A percentile compares a stretch with the other conserved stretches of the same genome.
Evolutionary conservation across 2,797 vertebrate species (phyloP).

Genomic region (Phataginus tetradactyla): DNA sequence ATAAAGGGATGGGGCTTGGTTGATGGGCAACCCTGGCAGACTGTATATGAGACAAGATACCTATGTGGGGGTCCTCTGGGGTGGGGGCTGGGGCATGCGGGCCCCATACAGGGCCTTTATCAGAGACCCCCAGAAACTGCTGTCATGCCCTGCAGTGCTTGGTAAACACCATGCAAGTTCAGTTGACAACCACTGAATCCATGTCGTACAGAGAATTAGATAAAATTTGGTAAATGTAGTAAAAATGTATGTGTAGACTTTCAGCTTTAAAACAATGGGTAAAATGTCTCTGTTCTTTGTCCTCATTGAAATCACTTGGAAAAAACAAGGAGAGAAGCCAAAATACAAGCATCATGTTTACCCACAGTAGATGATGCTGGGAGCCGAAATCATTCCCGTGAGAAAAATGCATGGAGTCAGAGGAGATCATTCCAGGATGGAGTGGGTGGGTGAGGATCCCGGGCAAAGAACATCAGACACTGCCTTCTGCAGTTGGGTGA

Average conservation of each 20-base stretch:
- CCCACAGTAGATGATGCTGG: background rate
- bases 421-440: background rate
- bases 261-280: background rate
- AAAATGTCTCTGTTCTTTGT: background rate
- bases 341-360: background rate
- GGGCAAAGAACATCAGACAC: background rate
- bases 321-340: background rate
- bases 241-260: background rate
- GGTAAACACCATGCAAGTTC: background rate
- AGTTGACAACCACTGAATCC: background rate
- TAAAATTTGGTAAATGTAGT: background rate
- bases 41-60: accelerated
- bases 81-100: background rate
- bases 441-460: no score
- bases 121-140: background rate
- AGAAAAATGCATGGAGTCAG: background rate
- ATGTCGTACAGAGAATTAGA: background rate
- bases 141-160: background rate
- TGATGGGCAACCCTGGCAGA: background rate
- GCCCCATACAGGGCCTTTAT: no score
- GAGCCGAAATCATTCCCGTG: background rate
- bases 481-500: background rate
- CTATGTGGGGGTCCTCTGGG: background rate
- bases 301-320: background rate
- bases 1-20: no score